A percentile compares a stretch with the other conserved stretches of the same genome.
phyloP scores from a whole-genome alignment of 2,113 vertebrate species.

The Tylochromis polylepis region DNA sequence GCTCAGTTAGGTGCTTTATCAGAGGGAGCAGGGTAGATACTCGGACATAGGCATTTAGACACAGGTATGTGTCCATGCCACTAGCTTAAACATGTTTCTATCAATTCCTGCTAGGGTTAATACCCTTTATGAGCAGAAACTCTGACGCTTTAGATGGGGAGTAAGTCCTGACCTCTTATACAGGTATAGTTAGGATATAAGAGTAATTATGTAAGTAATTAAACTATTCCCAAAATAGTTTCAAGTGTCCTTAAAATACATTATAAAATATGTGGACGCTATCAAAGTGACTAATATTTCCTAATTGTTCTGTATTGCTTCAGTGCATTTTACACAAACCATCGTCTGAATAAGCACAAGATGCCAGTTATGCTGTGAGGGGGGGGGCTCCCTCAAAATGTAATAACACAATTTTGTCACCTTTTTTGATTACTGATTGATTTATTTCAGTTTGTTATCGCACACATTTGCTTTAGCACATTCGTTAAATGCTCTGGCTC shows the following conservation, averaged over 20 bases:
- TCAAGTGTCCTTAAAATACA: background rate
- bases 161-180: too few relatives aligned
- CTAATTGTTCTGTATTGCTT: too few relatives aligned
- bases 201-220: background rate
- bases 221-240: background rate
- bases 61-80: background rate
- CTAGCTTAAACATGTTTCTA: background rate
- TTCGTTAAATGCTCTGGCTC: background rate
- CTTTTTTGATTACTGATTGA: background rate
- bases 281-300: background rate
- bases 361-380: too few relatives aligned
- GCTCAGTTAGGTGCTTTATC: background rate
- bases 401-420: background rate
- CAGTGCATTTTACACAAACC: too few relatives aligned
- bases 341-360: too few relatives aligned
- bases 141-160: too few relatives aligned
- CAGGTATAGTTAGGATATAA: background rate
- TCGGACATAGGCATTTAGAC: accelerated
- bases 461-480: background rate
- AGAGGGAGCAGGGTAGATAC: background rate
- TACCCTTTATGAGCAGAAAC: too few relatives aligned
- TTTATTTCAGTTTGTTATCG: background rate
- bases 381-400: background rate
- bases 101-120: accelerated
- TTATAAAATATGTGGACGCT: background rate